Percentiles rank a stretch among this genome's conserved stretches.
Evolutionary conservation across 2,113 vertebrate genomes (phyloP).

Genomic region (Protobothrops flavoviridis): DNA sequence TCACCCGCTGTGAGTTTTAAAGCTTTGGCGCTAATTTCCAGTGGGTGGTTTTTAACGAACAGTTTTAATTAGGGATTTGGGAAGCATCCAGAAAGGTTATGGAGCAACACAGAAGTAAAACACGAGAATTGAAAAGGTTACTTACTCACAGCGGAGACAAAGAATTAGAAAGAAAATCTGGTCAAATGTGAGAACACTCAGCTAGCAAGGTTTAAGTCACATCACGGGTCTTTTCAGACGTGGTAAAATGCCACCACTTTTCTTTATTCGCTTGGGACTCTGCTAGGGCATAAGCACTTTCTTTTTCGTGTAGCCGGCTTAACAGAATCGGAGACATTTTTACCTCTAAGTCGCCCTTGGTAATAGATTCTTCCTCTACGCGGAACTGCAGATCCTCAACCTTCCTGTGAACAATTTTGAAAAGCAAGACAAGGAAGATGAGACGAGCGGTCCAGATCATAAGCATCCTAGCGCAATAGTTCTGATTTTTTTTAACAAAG

Average conservation of each 20-base stretch:
- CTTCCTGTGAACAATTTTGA: slow-evolving; percentile 75
- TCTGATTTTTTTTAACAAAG: background rate
- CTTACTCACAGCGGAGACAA: background rate
- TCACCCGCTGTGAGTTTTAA: slow-evolving; percentile 37
- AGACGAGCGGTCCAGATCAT: background rate
- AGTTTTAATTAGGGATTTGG: slow-evolving; percentile 19
- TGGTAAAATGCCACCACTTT: background rate
- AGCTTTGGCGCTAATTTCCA: background rate
- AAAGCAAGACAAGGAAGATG: background rate
- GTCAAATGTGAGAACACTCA: background rate
- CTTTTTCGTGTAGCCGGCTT: background rate
- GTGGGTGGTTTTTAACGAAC: background rate
- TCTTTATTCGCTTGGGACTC: background rate
- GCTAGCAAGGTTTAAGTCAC: background rate
- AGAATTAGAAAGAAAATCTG: background rate
- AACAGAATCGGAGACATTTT: slow-evolving; percentile 54
- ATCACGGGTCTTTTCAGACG: background rate
- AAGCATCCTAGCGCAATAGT: background rate
- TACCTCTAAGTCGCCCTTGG: slow-evolving; percentile 99
- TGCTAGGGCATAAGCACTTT: fast-evolving
- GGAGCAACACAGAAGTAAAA: slow-evolving; percentile 15
- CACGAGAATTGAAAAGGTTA: background rate
- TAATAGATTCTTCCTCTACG: slow-evolving; percentile 97
- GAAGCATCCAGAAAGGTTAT: slow-evolving; percentile 25
- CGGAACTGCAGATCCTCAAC: slow-evolving; percentile 98